Percentiles rank a stretch among this genome's conserved stretches.
phyloP scores from a whole-genome alignment of 2,888 invertebrate genomes.

The Epinotia demarniana region DNA sequence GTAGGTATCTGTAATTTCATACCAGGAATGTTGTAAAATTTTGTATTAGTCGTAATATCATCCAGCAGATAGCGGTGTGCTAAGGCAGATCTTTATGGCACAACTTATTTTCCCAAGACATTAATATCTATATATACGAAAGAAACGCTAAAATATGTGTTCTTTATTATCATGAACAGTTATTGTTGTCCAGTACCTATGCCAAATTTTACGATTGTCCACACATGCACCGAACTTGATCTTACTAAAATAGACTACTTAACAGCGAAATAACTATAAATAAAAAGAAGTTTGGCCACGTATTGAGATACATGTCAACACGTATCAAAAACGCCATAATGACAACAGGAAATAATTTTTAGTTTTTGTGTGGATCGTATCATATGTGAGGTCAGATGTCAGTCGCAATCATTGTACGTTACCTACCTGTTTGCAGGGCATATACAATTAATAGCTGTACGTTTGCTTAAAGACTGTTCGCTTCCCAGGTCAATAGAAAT shows the following conservation, averaged over 20 bases:
- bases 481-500: no score
- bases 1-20: slow-evolving; percentile 8
- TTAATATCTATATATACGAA: no score
- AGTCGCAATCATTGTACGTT: neutral
- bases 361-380: neutral
- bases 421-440: neutral
- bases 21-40: neutral
- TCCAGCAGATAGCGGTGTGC: neutral
- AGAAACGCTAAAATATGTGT: no score
- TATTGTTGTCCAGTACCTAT: no score
- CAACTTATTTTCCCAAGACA: no score
- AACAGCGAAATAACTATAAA: no score
- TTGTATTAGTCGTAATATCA: neutral
- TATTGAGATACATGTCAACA: neutral
- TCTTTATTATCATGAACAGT: no score
- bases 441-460: neutral
- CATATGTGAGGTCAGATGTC: slow-evolving; percentile 10
- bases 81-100: neutral
- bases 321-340: neutral
- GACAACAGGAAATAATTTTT: neutral
- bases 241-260: no score
- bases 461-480: neutral
- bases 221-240: no score
- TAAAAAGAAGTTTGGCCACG: neutral
- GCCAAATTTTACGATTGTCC: no score